These are phyloP conservation scores for Aphelocoma californica DNA, from an alignment of 2,797 vertebrate genomes.

Conservation along the genomic window DNA sequence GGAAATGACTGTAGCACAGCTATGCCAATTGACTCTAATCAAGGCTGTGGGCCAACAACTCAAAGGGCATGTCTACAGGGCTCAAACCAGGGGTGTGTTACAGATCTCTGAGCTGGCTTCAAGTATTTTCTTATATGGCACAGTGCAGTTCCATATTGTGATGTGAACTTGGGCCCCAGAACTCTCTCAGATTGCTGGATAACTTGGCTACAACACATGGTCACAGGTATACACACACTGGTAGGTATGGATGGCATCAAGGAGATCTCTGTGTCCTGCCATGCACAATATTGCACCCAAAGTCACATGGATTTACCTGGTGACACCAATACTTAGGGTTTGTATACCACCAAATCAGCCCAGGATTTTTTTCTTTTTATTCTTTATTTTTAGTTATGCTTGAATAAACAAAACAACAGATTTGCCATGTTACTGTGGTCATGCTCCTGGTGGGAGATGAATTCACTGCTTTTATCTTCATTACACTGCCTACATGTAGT, in stretches of 20 bases:
- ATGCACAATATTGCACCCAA: accelerated
- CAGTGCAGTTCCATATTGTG: not conserved
- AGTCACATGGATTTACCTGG: not conserved
- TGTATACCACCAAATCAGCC: not conserved
- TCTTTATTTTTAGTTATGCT: not conserved
- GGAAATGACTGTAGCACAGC: not conserved
- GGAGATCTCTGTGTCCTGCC: not conserved
- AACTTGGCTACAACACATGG: not conserved
- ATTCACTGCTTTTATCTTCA: not conserved
- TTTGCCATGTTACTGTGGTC: not conserved
- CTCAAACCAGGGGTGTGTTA: not conserved
- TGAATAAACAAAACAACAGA: not conserved
- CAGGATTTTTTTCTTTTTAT: accelerated
- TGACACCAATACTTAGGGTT: not conserved
- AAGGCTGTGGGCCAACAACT: slow-evolving; percentile 16
- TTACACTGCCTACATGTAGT: not conserved
- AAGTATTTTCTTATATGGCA: not conserved
- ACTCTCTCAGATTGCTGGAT: not conserved
- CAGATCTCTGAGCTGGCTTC: not conserved
- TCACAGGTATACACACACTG: not conserved
- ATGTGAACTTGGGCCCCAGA: not conserved
- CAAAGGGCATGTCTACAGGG: slow-evolving; percentile 13
- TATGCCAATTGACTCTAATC: slow-evolving; percentile 3
- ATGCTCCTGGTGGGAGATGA: not conserved
- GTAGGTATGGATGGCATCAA: accelerated